Evolutionary conservation across 2,888 invertebrate genomes (phyloP), one percentile per base, ranked within the genome.

Genomic region (Rhopalosiphum nymphaeae): DNA sequence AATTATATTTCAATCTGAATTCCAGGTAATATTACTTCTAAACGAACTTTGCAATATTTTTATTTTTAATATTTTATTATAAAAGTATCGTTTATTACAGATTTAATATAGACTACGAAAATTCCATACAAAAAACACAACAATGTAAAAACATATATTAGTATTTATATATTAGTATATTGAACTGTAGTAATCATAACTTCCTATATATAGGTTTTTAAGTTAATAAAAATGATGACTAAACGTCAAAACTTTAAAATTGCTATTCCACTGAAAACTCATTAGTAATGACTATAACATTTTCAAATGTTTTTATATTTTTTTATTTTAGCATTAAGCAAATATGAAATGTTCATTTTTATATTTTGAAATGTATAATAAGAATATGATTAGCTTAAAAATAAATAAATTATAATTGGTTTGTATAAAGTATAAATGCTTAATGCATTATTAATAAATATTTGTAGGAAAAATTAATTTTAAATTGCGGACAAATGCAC

Each of bases 251-350:
- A 87, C 57, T 36, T 61, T 87, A 13, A 87, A 87, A 49, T 87
- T 26, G 26, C 26, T 61, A 87, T 87, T 87, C 61, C 16, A 61
- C 61, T 26, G 49, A 87, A 67, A 92, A 61, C 67, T 92, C 92
- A 88, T 92, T 87, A 87, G 42, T 49, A 46, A 87, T 67, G 57
- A 21, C 85, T 84, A 84, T 42, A 78, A 78, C 36, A 53, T 89
- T 26, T 86, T 86, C 25, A 91, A 86, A 61, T 36, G n/a, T 10
- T 61, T 86, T 84, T 78, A 25, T 44, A 42, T 61, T 91, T 78
- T 29, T 46, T 61, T 92, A 46, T 85, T 61, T 92, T 61, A 29
- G 26, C 86, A 92, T 57, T 92, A 87, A n/a, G 86, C 53, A 56
- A 56, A 53, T 84, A 56, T 84, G 11, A 78, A 89, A 89, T 89